Evolutionary conservation across 2,888 invertebrate genomes (phyloP).

Genomic region (Erpobdella octoculata): DNA sequence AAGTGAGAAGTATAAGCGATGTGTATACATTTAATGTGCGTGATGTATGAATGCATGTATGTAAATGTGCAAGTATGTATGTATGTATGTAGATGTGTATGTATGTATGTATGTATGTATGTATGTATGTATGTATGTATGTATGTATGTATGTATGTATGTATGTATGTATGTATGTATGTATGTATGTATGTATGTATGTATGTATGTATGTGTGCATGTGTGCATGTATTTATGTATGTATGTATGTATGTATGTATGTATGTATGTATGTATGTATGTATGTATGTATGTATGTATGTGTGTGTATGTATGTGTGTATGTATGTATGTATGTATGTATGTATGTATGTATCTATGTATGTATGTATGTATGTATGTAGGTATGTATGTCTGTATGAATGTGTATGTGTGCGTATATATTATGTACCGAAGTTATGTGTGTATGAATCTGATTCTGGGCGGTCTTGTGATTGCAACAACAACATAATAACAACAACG

Average conservation of each 20-base stretch:
- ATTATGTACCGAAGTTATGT: background rate
- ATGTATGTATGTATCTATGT: background rate
- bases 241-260: background rate
- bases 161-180: background rate
- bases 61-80: background rate
- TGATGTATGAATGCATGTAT: background rate
- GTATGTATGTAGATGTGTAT: no score
- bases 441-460: no score
- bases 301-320: background rate
- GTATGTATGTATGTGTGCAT: background rate
- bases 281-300: conserved; percentile 9
- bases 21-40: no score
- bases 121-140: no score
- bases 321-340: background rate
- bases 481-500: no score
- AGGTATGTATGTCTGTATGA: no score
- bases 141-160: no score
- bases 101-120: no score
- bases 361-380: background rate
- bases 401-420: background rate
- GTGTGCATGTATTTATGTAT: no score
- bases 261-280: conserved; percentile 15
- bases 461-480: no score
- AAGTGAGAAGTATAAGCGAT: no score
- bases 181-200: conserved; percentile 1